Conservation (phyloP, 1,140 invertebrate species). For the Papilio glaucus region DNA sequence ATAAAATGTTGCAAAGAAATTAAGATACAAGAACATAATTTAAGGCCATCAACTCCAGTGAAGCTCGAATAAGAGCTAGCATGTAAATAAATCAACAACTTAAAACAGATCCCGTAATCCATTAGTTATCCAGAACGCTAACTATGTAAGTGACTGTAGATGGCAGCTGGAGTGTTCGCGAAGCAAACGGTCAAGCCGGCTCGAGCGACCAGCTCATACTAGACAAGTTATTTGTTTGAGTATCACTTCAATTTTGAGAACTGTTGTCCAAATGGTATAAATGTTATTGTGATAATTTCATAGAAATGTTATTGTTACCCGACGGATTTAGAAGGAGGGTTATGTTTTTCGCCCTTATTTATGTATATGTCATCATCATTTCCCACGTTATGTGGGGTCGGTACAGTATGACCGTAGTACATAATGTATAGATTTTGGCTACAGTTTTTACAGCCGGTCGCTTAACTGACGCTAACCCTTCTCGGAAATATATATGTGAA, state of each 20-base stretch:
- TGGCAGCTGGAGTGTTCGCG: not conserved
- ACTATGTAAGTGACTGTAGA: slow-evolving; percentile 3
- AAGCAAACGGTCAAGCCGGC: slow-evolving; percentile 1
- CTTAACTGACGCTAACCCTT: too few relatives aligned
- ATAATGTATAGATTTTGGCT: too few relatives aligned
- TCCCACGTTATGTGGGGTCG: too few relatives aligned
- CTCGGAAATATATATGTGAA: too few relatives aligned
- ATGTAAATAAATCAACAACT: too few relatives aligned
- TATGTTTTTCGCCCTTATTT: not conserved
- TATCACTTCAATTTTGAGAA: not conserved
- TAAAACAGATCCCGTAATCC: not conserved
- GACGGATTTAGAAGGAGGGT: not conserved
- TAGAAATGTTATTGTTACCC: not conserved
- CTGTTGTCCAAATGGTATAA: not conserved
- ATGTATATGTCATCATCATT: not conserved
- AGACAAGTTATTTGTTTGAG: not conserved
- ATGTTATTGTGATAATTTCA: not conserved
- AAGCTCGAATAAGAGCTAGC: too few relatives aligned
- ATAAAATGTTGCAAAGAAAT: too few relatives aligned
- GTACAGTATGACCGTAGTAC: too few relatives aligned
- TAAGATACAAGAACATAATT: too few relatives aligned
- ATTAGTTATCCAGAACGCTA: slow-evolving; percentile 15
- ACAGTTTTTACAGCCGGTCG: too few relatives aligned
- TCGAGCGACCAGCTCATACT: not conserved
- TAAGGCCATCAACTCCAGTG: too few relatives aligned